These are phyloP conservation scores for Atopsyche davidsoni DNA, from an alignment of 1,140 invertebrate species.

Conservation along the genomic window DNA sequence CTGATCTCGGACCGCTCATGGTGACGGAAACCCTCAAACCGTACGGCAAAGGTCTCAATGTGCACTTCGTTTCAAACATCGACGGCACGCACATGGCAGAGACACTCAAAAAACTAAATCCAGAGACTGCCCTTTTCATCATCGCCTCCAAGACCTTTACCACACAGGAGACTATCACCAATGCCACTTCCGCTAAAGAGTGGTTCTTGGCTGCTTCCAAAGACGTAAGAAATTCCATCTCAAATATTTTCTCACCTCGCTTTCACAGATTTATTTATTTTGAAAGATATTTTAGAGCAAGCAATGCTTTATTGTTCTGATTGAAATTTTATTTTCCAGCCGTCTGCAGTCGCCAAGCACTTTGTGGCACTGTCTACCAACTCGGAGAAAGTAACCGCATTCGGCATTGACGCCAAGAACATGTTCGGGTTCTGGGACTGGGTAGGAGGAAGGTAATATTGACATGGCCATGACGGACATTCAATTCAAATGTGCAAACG, in stretches of 20 bases:
- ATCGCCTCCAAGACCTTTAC: slow-evolving; percentile 99
- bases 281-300: no score
- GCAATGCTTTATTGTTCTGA: neutral
- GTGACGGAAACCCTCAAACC: slow-evolving; percentile 96
- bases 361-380: slow-evolving; percentile 99
- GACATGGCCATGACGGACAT: no score
- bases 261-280: neutral
- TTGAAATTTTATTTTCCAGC: slow-evolving; percentile 48
- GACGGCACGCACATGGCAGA: slow-evolving; percentile 98
- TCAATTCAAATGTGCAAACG: no score
- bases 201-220: slow-evolving; percentile 89
- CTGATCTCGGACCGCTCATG: slow-evolving; percentile 97
- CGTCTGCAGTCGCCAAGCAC: slow-evolving; percentile 84
- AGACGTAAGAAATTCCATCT: slow-evolving; percentile 57
- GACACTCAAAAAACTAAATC: slow-evolving; percentile 82
- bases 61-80: slow-evolving; percentile 99
- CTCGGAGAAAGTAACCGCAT: slow-evolving; percentile 84
- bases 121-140: slow-evolving; percentile 95
- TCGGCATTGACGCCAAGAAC: slow-evolving; percentile 94
- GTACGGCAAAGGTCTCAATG: slow-evolving; percentile 79
- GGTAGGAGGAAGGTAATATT: slow-evolving; percentile 84
- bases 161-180: slow-evolving; percentile 99
- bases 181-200: slow-evolving; percentile 91
- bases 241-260: no score
- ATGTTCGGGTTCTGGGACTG: slow-evolving; percentile 99